Conservation (phyloP, 2,797 vertebrate genomes). For the Natrix natrix region DNA sequence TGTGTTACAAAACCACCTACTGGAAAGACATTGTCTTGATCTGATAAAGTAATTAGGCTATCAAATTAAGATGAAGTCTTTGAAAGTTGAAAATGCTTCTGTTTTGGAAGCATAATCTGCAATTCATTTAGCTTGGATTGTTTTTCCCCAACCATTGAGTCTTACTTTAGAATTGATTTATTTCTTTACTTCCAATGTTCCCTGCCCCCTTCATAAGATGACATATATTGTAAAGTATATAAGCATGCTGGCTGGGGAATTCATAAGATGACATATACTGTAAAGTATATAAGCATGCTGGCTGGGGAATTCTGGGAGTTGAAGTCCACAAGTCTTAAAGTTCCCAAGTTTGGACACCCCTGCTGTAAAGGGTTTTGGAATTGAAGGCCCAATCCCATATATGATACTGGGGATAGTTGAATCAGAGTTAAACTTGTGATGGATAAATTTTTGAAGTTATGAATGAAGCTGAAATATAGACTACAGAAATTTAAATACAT, state of each 20-base stretch:
- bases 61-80: background rate
- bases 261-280: too few relatives aligned
- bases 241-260: too few relatives aligned
- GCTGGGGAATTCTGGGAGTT: too few relatives aligned
- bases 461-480: background rate
- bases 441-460: background rate
- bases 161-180: background rate
- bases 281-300: too few relatives aligned
- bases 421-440: background rate
- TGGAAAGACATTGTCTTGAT: constrained; percentile 54
- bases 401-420: background rate
- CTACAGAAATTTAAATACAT: background rate
- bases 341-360: too few relatives aligned
- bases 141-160: background rate
- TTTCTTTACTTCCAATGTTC: background rate
- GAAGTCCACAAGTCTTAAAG: too few relatives aligned
- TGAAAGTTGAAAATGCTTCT: background rate
- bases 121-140: background rate
- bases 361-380: background rate
- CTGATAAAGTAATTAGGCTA: constrained; percentile 57
- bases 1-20: constrained; percentile 50
- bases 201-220: too few relatives aligned
- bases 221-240: background rate
- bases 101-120: background rate
- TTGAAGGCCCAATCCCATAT: background rate